Evolutionary conservation across 2,113 vertebrate species (phyloP).

Genomic region (Odontophorus gujanensis): DNA sequence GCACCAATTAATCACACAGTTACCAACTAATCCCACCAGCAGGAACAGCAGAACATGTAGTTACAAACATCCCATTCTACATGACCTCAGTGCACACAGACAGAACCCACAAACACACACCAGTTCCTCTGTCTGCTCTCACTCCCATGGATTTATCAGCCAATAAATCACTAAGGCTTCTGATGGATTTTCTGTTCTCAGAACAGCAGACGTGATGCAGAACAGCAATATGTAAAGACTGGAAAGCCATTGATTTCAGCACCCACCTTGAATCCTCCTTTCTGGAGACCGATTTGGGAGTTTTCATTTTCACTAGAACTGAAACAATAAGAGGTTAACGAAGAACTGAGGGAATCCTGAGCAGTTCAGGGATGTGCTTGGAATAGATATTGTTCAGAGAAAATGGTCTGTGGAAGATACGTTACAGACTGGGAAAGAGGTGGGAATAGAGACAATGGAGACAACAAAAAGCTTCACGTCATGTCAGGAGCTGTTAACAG

Average conservation of each 20-base stretch:
- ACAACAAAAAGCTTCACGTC: not conserved
- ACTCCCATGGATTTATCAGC: not conserved
- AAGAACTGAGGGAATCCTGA: not conserved
- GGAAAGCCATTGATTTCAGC: not conserved
- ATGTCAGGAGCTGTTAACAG: not conserved
- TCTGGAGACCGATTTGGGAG: not conserved
- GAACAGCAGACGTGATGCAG: not conserved
- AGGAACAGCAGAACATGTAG: not conserved
- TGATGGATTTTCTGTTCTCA: not conserved
- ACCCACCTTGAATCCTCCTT: slow-evolving; percentile 26
- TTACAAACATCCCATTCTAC: not conserved
- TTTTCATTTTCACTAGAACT: slow-evolving; percentile 63
- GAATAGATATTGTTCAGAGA: not conserved
- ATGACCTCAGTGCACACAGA: not conserved
- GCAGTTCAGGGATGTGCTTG: not conserved
- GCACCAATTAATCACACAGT: not conserved
- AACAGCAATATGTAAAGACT: not conserved
- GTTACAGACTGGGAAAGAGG: not conserved
- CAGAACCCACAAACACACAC: rapidly evolving
- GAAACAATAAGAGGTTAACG: slow-evolving; percentile 24
- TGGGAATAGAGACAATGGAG: not conserved
- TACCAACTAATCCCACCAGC: not conserved
- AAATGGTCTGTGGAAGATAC: not conserved
- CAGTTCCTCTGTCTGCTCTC: not conserved
- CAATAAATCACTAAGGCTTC: not conserved